Conservation (phyloP, 1,140 invertebrate species). For the Drosophila nasuta region DNA sequence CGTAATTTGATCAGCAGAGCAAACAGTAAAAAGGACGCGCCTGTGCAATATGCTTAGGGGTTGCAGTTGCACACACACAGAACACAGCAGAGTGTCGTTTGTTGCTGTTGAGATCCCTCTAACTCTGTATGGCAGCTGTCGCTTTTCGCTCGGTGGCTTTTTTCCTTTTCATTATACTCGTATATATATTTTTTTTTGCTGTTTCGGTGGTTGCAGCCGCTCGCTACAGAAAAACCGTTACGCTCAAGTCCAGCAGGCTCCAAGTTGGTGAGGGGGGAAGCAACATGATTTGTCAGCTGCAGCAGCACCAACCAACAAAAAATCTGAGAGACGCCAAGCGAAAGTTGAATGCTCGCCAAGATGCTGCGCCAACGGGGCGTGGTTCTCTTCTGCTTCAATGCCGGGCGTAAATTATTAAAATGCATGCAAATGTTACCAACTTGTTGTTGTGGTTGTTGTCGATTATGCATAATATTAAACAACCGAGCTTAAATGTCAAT, state of each 20-base stretch:
- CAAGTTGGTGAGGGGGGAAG: slow-evolving; percentile 1
- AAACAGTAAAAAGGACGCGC: slow-evolving; percentile 75
- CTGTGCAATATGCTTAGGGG: slow-evolving; percentile 77
- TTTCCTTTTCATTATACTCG: too few species aligned
- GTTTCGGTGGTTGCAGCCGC: slow-evolving; percentile 26
- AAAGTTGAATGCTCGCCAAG: slow-evolving; percentile 17
- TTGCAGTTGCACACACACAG: slow-evolving; percentile 38
- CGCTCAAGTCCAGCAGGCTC: slow-evolving; percentile 23
- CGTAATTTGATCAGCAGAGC: slow-evolving; percentile 73
- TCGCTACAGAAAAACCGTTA: slow-evolving; percentile 32
- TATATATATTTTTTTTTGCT: neutral
- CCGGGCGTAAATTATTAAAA: slow-evolving; percentile 35
- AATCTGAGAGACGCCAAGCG: neutral
- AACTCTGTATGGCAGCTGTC: slow-evolving; percentile 56
- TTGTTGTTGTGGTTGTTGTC: slow-evolving; percentile 2
- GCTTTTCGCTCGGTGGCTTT: slow-evolving; percentile 45
- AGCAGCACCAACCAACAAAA: neutral
- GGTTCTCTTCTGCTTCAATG: neutral
- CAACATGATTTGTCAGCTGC: slow-evolving; percentile 20
- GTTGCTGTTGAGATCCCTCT: slow-evolving; percentile 16
- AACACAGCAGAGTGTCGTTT: too few species aligned
- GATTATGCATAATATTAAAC: slow-evolving; percentile 11
- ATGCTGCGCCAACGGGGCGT: neutral
- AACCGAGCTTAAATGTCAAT: slow-evolving; percentile 28
- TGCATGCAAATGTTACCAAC: slow-evolving; percentile 33